Percentiles rank a stretch among this genome's conserved stretches.
These are phyloP conservation scores for Emydoidea blandingii DNA, from an alignment of 2,797 vertebrate genomes.

Conservation along the genomic window DNA sequence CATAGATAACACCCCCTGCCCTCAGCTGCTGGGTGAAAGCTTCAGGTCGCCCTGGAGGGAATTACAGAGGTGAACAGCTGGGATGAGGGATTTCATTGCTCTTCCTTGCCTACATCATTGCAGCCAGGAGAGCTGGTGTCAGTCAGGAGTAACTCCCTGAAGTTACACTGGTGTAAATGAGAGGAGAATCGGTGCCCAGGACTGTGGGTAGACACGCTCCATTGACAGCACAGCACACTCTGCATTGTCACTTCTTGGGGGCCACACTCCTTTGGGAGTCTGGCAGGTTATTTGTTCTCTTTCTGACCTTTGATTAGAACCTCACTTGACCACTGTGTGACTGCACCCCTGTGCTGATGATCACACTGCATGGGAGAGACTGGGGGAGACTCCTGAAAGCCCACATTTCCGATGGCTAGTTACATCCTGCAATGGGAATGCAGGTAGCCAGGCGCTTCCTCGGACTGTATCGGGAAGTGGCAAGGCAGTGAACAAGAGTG, in stretches of 20 bases:
- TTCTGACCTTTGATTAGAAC: not conserved
- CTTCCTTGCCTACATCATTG: not conserved
- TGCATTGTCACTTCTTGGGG: not conserved
- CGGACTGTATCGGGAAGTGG: accelerated
- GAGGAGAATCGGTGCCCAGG: not conserved
- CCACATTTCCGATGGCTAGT: not conserved
- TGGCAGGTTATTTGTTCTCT: not conserved
- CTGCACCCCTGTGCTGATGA: no score
- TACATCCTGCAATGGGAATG: not conserved
- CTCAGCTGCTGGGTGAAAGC: not conserved
- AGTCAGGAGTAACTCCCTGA: not conserved
- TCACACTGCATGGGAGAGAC: not conserved
- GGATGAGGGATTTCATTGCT: not conserved
- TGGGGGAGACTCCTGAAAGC: not conserved
- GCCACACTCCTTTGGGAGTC: not conserved
- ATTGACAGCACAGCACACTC: not conserved
- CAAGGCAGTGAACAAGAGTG: not conserved
- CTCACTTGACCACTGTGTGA: not conserved
- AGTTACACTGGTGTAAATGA: not conserved
- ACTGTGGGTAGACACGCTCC: not conserved
- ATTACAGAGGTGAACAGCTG: not conserved
- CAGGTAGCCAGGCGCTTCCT: not conserved
- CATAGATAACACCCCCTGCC: not conserved
- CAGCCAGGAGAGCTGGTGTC: not conserved
- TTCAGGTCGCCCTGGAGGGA: not conserved